These are phyloP conservation scores for Acanthopagrus latus DNA, from an alignment of 2,797 vertebrate genomes.

Conservation along the genomic window DNA sequence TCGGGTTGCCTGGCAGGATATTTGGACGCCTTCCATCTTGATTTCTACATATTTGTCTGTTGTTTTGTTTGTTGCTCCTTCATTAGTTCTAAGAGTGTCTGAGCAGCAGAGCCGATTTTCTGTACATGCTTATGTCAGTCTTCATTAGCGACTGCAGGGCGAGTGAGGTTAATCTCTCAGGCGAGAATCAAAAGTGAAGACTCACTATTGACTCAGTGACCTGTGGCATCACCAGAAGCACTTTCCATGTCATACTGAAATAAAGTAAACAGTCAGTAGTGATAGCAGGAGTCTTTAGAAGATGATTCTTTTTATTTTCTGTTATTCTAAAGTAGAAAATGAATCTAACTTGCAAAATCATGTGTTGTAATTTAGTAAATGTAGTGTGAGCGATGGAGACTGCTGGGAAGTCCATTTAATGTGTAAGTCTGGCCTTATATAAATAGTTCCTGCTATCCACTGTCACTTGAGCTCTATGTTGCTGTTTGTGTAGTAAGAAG, in stretches of 20 bases:
- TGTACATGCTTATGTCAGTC: slow-evolving; percentile 59
- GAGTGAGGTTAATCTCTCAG: neutral
- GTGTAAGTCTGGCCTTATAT: neutral
- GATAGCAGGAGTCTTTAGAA: neutral
- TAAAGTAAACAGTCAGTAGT: neutral
- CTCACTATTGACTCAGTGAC: neutral
- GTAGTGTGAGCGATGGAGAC: neutral
- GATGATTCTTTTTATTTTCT: neutral
- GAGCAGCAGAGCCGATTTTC: slow-evolving; percentile 57
- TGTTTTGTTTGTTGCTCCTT: neutral
- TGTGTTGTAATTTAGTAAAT: neutral
- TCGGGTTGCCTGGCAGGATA: neutral
- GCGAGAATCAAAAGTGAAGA: slow-evolving; percentile 21
- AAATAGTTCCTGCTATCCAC: neutral
- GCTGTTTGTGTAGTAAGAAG: neutral
- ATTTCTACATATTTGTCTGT: neutral
- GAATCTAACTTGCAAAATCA: neutral
- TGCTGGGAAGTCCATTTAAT: neutral
- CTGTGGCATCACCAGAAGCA: neutral
- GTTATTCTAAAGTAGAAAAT: neutral
- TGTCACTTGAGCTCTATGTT: neutral
- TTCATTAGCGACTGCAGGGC: slow-evolving; percentile 51
- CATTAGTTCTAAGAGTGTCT: slow-evolving; percentile 23
- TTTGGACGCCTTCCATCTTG: neutral
- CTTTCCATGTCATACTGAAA: neutral